phyloP scores from a whole-genome alignment of 2,888 invertebrate species.

The Spodoptera exigua region DNA sequence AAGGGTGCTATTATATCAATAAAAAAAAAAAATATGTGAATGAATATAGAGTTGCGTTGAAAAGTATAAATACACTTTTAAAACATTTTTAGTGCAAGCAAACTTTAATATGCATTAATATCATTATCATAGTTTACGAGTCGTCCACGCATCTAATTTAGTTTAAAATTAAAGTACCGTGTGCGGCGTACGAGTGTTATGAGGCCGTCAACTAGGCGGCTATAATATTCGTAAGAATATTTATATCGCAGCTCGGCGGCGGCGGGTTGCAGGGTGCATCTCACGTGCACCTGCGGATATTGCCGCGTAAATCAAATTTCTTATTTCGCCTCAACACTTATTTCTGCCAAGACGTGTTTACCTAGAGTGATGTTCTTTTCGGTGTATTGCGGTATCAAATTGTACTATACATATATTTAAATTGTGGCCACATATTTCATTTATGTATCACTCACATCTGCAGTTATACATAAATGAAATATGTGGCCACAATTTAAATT shows the following conservation, averaged over 20 bases:
- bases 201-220: constrained; percentile 64
- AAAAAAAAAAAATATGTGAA: too few species aligned
- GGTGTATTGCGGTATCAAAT: constrained; percentile 1
- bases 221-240: constrained; percentile 67
- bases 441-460: too few species aligned
- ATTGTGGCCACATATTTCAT: constrained; percentile 19
- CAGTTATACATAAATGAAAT: constrained; percentile 1
- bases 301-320: constrained; percentile 85
- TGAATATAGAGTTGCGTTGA: too few species aligned
- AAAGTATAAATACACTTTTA: too few species aligned
- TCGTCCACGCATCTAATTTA: constrained; percentile 57
- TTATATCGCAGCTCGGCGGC: constrained; percentile 53
- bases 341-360: constrained; percentile 61
- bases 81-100: too few species aligned
- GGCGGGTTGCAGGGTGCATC: constrained; percentile 64
- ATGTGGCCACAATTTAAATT: constrained; percentile 16
- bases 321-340: constrained; percentile 80
- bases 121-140: background rate
- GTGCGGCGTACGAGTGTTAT: constrained; percentile 64
- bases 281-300: constrained; percentile 84
- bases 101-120: too few species aligned
- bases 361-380: constrained; percentile 28
- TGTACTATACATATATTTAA: constrained; percentile 29
- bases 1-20: too few species aligned
- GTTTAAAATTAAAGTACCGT: constrained; percentile 69